Base-by-base conservation (phyloP, 64 coral and sea anemone genomes). In the Platygyra sinensis region DNA sequence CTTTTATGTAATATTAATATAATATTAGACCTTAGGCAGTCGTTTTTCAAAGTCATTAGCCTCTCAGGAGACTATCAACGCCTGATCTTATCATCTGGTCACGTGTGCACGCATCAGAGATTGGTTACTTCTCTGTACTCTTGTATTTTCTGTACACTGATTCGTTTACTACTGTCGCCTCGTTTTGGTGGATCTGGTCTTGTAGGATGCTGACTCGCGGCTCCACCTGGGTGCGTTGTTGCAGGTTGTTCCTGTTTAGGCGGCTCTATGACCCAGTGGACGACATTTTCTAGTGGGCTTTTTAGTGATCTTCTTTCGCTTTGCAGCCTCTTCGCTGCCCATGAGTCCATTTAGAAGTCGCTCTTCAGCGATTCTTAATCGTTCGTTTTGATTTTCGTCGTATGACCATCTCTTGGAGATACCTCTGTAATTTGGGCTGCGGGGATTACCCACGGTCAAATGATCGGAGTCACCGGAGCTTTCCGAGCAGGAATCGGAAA, bases 391-490 rank as follows among this genome's bases (percentile, higher is more conserved):
- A 71, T 71, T 63, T 24, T 85, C 81, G 9, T 85, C 81, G 39
- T 71, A 71, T 52, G 81, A 85, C 62, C 17, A 51, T 72, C 81
- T 22, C 81, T 85, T 71, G 3, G 36, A 71, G 19, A 85, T 71
- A 24, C 36, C 62, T 27, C 30, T 49, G 63, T 83, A 67, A 64
- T 33, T 14, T 11, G 63, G 81, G 38, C 81, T 85, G 22, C 67
- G 81, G 46, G 81, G 89, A 64, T 83, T 83, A 14, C 88, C 88
- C 0, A 80, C 67, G 8, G 63, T 71, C n/a, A 90, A 25, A 0
- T 80, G 81, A 42, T 91, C 89, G 14, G 89, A 91, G 84, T 91
- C 89, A 8, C 88, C 88, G 18, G 89, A 91, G 83, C 89, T 85
- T 60, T 82, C 89, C 17, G 89, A 91, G 59, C 89, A 91, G 18